These are phyloP conservation scores for Tychaedon coryphoeus DNA, from an alignment of 2,113 vertebrate genomes.

Conservation along the genomic window DNA sequence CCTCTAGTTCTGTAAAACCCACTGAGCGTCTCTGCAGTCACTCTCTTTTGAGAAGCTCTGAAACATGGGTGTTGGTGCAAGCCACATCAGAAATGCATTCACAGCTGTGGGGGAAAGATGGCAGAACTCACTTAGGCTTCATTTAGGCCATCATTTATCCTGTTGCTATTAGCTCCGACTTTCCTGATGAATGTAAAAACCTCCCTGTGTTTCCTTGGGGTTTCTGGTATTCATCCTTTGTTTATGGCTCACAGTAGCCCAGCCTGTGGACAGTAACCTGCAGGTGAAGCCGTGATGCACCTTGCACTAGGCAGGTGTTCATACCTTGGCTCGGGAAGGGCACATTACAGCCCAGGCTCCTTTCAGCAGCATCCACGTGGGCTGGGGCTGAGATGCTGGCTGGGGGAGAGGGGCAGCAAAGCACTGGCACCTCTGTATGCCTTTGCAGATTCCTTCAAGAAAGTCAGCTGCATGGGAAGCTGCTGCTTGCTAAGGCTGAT, in stretches of 20 bases:
- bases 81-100: not conserved
- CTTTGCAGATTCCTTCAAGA: not conserved
- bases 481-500: not conserved
- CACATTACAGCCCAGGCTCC: not conserved
- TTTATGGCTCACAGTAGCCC: not conserved
- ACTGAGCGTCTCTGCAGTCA: not conserved
- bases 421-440: accelerated
- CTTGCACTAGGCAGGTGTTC: not conserved
- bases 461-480: not conserved
- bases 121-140: not conserved
- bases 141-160: not conserved
- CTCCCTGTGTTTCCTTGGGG: not conserved
- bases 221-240: not conserved
- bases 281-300: not conserved
- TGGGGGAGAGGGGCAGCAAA: not conserved
- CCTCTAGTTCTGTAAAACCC: not conserved
- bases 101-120: not conserved
- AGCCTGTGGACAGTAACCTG: not conserved
- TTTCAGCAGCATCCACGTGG: not conserved
- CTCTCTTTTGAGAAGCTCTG: not conserved
- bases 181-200: not conserved
- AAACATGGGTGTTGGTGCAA: not conserved
- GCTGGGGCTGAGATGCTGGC: not conserved
- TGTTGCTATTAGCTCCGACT: not conserved
- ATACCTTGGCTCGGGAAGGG: not conserved